Evolutionary conservation across 2,888 invertebrate species (phyloP).

Genomic region (Euphydryas editha): DNA sequence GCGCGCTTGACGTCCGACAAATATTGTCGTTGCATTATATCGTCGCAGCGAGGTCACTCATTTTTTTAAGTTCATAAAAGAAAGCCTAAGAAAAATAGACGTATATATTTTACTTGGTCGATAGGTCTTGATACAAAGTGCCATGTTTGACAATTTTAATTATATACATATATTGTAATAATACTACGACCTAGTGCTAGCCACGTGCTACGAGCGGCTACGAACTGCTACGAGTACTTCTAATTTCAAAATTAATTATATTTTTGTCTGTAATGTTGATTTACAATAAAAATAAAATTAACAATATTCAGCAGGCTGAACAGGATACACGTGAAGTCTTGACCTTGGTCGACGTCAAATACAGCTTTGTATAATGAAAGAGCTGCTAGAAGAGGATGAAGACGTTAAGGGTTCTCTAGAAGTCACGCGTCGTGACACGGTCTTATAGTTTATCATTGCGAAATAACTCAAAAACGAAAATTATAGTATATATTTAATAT

Average conservation of each 20-base stretch:
- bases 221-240: not conserved
- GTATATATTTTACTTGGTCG: no score
- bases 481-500: no score
- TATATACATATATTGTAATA: no score
- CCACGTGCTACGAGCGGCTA: no score
- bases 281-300: not conserved
- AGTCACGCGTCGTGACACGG: not conserved
- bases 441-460: no score
- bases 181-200: no score
- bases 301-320: not conserved
- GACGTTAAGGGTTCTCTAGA: not conserved
- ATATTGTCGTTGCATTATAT: constrained; percentile 27
- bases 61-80: constrained; percentile 12
- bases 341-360: not conserved
- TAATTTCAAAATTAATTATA: no score
- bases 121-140: no score
- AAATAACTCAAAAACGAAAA: no score
- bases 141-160: no score
- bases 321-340: not conserved
- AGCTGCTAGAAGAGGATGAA: not conserved
- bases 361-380: not conserved
- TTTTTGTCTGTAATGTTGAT: no score
- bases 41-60: constrained; percentile 7
- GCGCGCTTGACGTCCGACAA: constrained; percentile 13
- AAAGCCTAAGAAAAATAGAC: not conserved